These are phyloP conservation scores for Panagrolaimus sp. DNA, from an alignment of 1,140 invertebrate species.

Conservation along the genomic window DNA sequence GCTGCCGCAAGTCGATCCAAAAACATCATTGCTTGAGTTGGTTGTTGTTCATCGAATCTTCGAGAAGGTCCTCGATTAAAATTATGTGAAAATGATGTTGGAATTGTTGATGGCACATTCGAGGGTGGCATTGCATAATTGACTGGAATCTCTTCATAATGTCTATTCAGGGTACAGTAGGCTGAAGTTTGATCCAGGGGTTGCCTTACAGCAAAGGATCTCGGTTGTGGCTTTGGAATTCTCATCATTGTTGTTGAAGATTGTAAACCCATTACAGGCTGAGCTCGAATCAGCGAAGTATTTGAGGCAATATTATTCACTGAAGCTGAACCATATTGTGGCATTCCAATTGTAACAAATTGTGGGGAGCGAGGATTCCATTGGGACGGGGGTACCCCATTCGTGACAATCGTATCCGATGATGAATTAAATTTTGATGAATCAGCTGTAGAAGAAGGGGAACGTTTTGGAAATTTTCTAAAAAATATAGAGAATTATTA, in stretches of 20 bases:
- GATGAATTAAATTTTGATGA: background rate
- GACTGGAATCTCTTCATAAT: constrained; percentile 8
- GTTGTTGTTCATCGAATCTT: no score
- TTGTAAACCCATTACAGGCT: background rate
- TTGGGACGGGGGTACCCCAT: background rate
- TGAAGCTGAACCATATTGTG: background rate
- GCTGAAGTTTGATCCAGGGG: background rate
- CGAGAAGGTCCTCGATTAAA: no score
- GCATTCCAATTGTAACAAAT: background rate
- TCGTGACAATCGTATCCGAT: background rate
- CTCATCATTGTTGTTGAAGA: background rate
- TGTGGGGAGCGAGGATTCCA: background rate
- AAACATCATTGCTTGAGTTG: background rate
- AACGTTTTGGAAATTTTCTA: background rate
- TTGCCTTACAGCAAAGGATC: background rate
- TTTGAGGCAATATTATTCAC: no score
- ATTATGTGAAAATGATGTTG: background rate
- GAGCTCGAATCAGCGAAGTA: background rate
- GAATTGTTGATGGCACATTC: background rate
- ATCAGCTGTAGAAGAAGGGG: background rate
- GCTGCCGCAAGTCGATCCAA: background rate
- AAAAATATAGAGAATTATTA: background rate
- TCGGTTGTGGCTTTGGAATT: background rate
- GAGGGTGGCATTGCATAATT: constrained; percentile 2
- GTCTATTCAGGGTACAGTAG: constrained; percentile 7